phyloP scores from a whole-genome alignment of 1,140 invertebrate species.

The Orchesella cincta region DNA sequence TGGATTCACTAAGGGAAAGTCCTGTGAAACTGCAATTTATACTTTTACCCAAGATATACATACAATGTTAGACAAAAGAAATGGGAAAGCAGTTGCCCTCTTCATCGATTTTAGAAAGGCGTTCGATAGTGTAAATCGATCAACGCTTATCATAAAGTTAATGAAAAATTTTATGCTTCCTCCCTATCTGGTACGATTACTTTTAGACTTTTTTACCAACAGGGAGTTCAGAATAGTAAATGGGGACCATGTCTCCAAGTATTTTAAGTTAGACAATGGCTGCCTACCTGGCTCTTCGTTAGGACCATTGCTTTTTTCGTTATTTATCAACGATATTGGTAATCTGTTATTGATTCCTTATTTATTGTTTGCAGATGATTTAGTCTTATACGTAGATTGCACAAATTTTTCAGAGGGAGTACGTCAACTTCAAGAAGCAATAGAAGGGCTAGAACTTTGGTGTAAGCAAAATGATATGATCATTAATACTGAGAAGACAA shows the following conservation, averaged over 20 bases:
- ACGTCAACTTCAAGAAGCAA: not conserved
- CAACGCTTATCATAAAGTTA: slow-evolving; percentile 7
- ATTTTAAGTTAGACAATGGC: slow-evolving; percentile 33
- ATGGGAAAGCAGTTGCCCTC: slow-evolving; percentile 21
- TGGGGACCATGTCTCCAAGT: not conserved
- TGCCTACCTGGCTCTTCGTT: slow-evolving; percentile 53
- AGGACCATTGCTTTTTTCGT: slow-evolving; percentile 48
- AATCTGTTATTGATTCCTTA: slow-evolving; percentile 24
- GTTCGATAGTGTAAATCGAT: slow-evolving; percentile 10
- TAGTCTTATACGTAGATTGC: slow-evolving; percentile 35
- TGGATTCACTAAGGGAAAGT: slow-evolving; percentile 18
- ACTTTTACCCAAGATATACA: not conserved
- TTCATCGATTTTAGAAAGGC: slow-evolving; percentile 31
- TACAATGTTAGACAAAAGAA: not conserved
- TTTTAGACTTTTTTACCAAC: not conserved
- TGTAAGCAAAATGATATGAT: not conserved
- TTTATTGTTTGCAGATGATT: slow-evolving; percentile 52
- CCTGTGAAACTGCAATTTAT: slow-evolving; percentile 15
- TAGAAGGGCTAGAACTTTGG: not conserved
- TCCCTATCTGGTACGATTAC: not conserved
- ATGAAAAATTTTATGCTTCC: not conserved
- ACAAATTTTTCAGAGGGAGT: not conserved
- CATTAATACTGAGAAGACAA: slow-evolving; percentile 31
- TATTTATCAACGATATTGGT: slow-evolving; percentile 51
- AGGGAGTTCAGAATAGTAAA: not conserved